Conservation (phyloP, 2,888 invertebrate genomes). For the Andrena bicolor region DNA sequence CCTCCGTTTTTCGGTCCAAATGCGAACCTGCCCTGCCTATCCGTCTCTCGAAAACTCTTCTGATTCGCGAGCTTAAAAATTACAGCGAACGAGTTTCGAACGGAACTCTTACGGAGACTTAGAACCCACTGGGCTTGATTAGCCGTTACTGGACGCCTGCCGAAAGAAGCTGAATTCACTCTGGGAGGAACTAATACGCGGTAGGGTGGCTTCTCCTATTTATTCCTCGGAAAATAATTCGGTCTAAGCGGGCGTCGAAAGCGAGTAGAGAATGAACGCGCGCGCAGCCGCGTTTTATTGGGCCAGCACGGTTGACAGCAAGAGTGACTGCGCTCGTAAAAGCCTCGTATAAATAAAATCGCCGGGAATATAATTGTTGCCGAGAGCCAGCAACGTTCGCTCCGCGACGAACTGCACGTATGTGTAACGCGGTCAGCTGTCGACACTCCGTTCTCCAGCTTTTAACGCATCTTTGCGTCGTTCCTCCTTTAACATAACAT, state of each 20-base stretch:
- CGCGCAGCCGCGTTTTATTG: conserved; percentile 64
- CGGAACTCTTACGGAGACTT: no score
- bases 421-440: conserved; percentile 75
- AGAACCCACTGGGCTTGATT: no score
- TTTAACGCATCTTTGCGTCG: conserved; percentile 47
- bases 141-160: no score
- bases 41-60: neutral
- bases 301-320: conserved; percentile 55
- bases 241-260: conserved; percentile 44
- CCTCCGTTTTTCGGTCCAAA: neutral
- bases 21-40: neutral
- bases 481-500: conserved; percentile 28
- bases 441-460: conserved; percentile 64
- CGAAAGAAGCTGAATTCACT: no score
- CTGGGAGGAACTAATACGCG: neutral
- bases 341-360: conserved; percentile 78
- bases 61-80: no score
- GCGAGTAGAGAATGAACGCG: conserved; percentile 37
- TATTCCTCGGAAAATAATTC: conserved; percentile 56
- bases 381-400: conserved; percentile 50
- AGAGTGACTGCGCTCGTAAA: conserved; percentile 74
- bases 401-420: neutral
- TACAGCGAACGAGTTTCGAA: no score
- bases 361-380: conserved; percentile 71
- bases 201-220: conserved; percentile 21